Evolutionary conservation across 2,113 vertebrate species (phyloP).

Genomic region (Elachura formosa): DNA sequence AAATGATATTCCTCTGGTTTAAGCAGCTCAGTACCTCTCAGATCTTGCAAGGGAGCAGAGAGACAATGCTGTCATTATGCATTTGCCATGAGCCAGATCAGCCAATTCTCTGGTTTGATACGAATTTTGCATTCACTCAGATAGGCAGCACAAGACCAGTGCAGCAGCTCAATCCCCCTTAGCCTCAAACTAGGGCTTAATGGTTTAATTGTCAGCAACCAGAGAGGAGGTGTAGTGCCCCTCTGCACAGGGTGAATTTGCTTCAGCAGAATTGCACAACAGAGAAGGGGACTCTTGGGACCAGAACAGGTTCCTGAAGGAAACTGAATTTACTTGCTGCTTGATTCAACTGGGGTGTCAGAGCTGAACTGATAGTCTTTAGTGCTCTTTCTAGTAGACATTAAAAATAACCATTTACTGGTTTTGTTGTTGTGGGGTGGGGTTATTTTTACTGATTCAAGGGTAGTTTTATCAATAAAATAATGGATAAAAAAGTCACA

Average conservation of each 20-base stretch:
- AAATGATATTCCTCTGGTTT: not conserved
- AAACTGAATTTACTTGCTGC: not conserved
- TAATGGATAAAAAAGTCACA: not conserved
- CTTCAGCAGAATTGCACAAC: not conserved
- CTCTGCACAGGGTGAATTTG: not conserved
- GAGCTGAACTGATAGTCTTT: not conserved
- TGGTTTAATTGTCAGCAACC: not conserved
- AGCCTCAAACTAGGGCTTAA: not conserved
- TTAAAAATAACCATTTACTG: not conserved
- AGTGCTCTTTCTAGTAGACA: not conserved
- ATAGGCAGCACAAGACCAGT: not conserved
- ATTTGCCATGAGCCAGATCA: not conserved
- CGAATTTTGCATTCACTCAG: not conserved
- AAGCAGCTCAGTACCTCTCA: not conserved
- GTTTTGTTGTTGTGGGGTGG: not conserved
- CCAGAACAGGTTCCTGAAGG: not conserved
- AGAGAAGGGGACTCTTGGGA: not conserved
- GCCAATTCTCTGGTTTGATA: not conserved
- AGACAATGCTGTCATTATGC: not conserved
- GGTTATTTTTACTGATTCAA: not conserved
- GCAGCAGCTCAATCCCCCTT: not conserved
- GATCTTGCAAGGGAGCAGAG: not conserved
- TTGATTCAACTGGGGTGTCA: not conserved
- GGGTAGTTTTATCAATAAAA: not conserved
- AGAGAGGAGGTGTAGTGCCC: not conserved